phyloP scores from a whole-genome alignment of 2,888 invertebrate species.

The Cephus nigrinus region DNA sequence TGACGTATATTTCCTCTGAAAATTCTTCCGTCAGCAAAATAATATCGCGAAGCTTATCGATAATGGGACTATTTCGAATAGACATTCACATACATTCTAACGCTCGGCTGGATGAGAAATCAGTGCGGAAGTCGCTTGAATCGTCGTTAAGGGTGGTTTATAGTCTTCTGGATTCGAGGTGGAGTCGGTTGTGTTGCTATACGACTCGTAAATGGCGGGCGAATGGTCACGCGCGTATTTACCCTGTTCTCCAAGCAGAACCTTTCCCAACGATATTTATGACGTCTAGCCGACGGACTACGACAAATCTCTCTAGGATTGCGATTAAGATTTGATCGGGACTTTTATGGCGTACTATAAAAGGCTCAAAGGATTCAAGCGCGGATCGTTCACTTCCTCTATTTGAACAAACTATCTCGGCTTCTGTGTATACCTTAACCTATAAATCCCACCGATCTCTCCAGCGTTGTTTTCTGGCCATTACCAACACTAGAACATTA shows the following conservation, averaged over 20 bases:
- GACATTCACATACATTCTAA: background rate
- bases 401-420: background rate
- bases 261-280: conserved; percentile 2
- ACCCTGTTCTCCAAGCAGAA: background rate
- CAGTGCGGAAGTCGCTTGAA: background rate
- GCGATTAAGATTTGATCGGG: conserved; percentile 9
- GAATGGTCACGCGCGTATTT: background rate
- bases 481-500: background rate
- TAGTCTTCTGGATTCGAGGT: background rate
- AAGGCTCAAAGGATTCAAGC: background rate
- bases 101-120: background rate
- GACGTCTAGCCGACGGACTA: conserved; percentile 5
- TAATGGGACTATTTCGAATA: background rate
- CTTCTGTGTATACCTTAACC: background rate
- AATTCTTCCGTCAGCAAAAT: background rate
- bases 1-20: background rate
- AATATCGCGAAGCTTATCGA: background rate
- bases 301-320: conserved; percentile 4
- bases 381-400: background rate
- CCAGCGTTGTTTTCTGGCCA: background rate
- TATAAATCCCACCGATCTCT: background rate
- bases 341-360: conserved; percentile 1
- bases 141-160: background rate
- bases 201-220: background rate
- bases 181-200: background rate